A percentile compares a stretch with the other conserved stretches of the same genome.
Evolutionary conservation across 2,113 vertebrate species (phyloP).

Genomic region (Salvelinus sp.): DNA sequence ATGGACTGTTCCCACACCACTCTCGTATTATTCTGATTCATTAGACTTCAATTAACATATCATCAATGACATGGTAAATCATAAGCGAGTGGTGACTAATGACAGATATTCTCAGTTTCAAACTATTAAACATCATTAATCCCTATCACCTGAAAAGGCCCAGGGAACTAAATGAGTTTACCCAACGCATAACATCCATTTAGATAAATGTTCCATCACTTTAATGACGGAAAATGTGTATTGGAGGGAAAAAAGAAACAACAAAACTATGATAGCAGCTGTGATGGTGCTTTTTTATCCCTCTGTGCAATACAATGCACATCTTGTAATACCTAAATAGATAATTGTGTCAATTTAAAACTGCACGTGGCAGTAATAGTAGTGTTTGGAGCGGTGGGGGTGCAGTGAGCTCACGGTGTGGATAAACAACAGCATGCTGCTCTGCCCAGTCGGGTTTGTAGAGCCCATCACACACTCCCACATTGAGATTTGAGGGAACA

Average conservation of each 20-base stretch:
- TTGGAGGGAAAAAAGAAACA: constrained; percentile 42
- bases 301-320: constrained; percentile 62
- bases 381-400: constrained; percentile 71
- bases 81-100: constrained; percentile 74
- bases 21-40: constrained; percentile 65
- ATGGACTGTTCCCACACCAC: constrained; percentile 58
- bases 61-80: constrained; percentile 72
- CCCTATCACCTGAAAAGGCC: constrained; percentile 77
- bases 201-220: constrained; percentile 74
- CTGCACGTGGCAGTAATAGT: constrained; percentile 66
- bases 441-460: constrained; percentile 55
- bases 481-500: constrained; percentile 60
- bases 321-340: constrained; percentile 72
- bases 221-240: constrained; percentile 66
- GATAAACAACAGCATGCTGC: constrained; percentile 69
- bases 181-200: constrained; percentile 73
- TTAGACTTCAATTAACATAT: constrained; percentile 76
- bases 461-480: constrained; percentile 63
- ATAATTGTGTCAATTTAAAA: constrained; percentile 76
- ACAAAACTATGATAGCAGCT: constrained; percentile 57
- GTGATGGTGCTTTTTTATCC: constrained; percentile 59
- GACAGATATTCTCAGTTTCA: constrained; percentile 75
- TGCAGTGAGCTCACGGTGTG: constrained; percentile 55
- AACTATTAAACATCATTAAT: constrained; percentile 80
- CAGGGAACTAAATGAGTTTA: constrained; percentile 77